Percentiles rank a stretch among this genome's conserved stretches.
These are phyloP conservation scores for Endotricha flammealis DNA, from an alignment of 2,888 invertebrate genomes.

Conservation along the genomic window DNA sequence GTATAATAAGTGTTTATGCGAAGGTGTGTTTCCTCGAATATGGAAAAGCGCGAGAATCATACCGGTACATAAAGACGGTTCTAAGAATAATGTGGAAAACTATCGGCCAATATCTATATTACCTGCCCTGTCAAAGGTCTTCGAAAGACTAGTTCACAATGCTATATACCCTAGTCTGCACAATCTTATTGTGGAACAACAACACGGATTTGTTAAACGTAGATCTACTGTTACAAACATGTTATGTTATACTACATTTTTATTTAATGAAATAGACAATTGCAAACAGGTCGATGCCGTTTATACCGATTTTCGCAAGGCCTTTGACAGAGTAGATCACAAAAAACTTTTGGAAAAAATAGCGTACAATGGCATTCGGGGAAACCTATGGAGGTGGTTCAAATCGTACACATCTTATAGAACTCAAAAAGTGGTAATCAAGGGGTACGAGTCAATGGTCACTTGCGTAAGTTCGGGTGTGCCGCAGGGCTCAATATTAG, in stretches of 20 bases:
- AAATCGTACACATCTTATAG: too few relatives aligned
- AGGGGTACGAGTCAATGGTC: too few relatives aligned
- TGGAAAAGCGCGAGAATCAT: constrained; percentile 2
- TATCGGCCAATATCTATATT: too few relatives aligned
- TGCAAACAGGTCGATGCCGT: constrained; percentile 7
- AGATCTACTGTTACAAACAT: constrained; percentile 19
- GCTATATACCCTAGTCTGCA: constrained; percentile 15
- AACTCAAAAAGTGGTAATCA: too few relatives aligned
- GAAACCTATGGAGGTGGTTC: too few relatives aligned
- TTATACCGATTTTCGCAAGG: too few relatives aligned
- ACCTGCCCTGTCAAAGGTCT: constrained; percentile 1
- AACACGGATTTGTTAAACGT: constrained; percentile 22
- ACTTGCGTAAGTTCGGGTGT: neutral
- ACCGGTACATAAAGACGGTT: constrained; percentile 1
- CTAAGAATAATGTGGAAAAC: constrained; percentile 2
- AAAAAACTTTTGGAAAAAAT: neutral
- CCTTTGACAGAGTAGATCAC: too few relatives aligned
- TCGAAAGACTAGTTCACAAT: constrained; percentile 17
- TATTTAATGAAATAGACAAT: too few relatives aligned
- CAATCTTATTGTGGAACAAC: constrained; percentile 15
- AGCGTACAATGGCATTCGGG: too few relatives aligned
- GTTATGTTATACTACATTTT: constrained; percentile 10
- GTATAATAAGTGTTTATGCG: neutral
- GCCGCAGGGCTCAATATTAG: too few relatives aligned
- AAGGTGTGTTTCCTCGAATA: neutral